Percentiles rank a stretch among this genome's conserved stretches.
These are phyloP conservation scores for Dorcus parallelipipedus DNA, from an alignment of 2,888 invertebrate genomes.

Conservation along the genomic window DNA sequence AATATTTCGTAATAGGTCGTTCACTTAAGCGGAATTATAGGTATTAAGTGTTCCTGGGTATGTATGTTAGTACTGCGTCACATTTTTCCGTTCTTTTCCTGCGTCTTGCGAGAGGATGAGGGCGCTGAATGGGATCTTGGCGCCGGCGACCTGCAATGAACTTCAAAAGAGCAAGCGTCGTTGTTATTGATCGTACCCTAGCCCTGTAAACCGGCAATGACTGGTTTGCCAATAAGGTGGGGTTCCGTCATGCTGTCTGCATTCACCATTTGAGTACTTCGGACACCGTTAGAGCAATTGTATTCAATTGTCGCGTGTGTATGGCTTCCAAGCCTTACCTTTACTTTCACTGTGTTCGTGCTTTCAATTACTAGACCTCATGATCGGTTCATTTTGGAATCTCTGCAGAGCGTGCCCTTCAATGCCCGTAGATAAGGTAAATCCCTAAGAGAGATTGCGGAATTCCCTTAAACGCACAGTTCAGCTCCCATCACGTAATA, in stretches of 20 bases:
- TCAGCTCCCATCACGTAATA: slow-evolving; percentile 1
- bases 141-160: not conserved
- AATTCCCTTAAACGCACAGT: too few species aligned
- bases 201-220: slow-evolving; percentile 27
- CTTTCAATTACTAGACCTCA: slow-evolving; percentile 53
- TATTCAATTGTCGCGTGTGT: slow-evolving; percentile 16
- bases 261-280: slow-evolving; percentile 24
- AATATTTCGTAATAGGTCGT: too few species aligned
- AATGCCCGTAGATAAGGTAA: slow-evolving; percentile 94
- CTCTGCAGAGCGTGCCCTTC: slow-evolving; percentile 95
- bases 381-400: slow-evolving; percentile 98
- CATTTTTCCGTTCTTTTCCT: too few species aligned
- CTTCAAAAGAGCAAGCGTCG: slow-evolving; percentile 29
- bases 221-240: slow-evolving; percentile 29
- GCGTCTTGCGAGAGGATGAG: not conserved
- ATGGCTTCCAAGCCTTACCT: slow-evolving; percentile 31
- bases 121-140: not conserved
- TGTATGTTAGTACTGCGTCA: too few species aligned
- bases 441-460: slow-evolving; percentile 33
- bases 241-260: slow-evolving; percentile 31
- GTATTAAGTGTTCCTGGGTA: too few species aligned
- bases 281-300: slow-evolving; percentile 18
- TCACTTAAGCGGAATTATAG: too few species aligned
- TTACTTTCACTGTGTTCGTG: slow-evolving; percentile 27
- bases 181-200: slow-evolving; percentile 30